Conservation (phyloP, 2,888 invertebrate species). For the Cepaea hortensis region DNA sequence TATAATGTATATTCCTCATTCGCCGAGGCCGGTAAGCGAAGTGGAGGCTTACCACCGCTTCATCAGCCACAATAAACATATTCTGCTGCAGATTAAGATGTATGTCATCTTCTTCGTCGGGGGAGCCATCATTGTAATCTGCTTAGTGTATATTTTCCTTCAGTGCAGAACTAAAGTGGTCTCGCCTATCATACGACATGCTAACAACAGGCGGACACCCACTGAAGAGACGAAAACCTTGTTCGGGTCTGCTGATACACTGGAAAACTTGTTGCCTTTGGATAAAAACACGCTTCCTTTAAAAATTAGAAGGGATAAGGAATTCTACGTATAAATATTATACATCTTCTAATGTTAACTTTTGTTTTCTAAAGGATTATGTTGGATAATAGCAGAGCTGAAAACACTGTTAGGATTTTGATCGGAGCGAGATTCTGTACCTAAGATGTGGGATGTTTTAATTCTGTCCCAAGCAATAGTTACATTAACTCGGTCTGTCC, state of each 20-base stretch:
- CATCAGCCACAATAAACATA: conserved; percentile 54
- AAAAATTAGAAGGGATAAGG: conserved; percentile 53
- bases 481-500: too few species aligned
- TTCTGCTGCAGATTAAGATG: conserved; percentile 58
- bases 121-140: conserved; percentile 54
- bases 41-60: conserved; percentile 52
- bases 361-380: too few species aligned
- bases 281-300: conserved; percentile 51
- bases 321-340: conserved; percentile 51
- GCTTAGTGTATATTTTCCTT: conserved; percentile 56
- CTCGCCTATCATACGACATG: conserved; percentile 20
- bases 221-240: conserved; percentile 51
- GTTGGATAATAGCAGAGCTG: too few species aligned
- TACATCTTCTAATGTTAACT: too few species aligned
- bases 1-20: conserved; percentile 37
- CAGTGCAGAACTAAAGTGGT: conserved; percentile 53
- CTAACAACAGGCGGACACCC: conserved; percentile 27
- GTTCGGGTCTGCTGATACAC: conserved; percentile 53
- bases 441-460: too few species aligned
- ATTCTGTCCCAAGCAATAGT: too few species aligned
- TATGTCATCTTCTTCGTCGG: conserved; percentile 56
- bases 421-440: too few species aligned
- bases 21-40: conserved; percentile 37
- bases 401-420: too few species aligned
- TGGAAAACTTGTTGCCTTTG: conserved; percentile 53